Evolutionary conservation across 2,888 invertebrate genomes (phyloP).

Genomic region (Mayetiola destructor): DNA sequence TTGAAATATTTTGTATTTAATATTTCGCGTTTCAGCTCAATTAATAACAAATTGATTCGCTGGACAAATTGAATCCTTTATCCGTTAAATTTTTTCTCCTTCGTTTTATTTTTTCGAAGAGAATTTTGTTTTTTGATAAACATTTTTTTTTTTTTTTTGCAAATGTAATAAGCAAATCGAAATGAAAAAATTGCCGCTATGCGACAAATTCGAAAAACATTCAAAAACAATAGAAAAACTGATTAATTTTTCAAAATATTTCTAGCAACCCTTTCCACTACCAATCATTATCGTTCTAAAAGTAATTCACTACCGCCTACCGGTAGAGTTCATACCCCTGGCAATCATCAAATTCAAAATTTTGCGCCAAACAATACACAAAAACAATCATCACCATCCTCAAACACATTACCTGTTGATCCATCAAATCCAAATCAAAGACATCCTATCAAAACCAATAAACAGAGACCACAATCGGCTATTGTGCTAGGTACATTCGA

Average conservation of each 20-base stretch:
- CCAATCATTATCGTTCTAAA: constrained; percentile 55
- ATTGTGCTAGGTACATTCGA: constrained; percentile 21
- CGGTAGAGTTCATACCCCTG: constrained; percentile 31
- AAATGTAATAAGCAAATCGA: neutral
- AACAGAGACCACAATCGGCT: constrained; percentile 26
- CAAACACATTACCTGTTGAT: constrained; percentile 14
- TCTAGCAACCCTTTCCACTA: constrained; percentile 62
- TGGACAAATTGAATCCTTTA: too few species aligned
- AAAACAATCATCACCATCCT: constrained; percentile 24
- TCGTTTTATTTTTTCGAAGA: too few species aligned
- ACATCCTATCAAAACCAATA: constrained; percentile 25
- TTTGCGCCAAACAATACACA: constrained; percentile 24
- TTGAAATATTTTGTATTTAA: too few species aligned
- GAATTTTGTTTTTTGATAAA: too few species aligned
- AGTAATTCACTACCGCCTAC: constrained; percentile 44
- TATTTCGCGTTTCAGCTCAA: too few species aligned
- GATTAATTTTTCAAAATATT: constrained; percentile 23
- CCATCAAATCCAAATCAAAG: constrained; percentile 19
- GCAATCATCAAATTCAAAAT: constrained; percentile 30
- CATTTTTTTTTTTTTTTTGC: too few species aligned
- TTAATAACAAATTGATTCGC: too few species aligned
- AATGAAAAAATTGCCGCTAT: neutral
- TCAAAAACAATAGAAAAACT: constrained; percentile 19
- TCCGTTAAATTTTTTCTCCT: too few species aligned
- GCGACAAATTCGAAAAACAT: constrained; percentile 20